Percentiles rank a stretch among this genome's conserved stretches.
Evolutionary conservation across 2,113 vertebrate species (phyloP).

Genomic region (Pristiophorus japonicus): DNA sequence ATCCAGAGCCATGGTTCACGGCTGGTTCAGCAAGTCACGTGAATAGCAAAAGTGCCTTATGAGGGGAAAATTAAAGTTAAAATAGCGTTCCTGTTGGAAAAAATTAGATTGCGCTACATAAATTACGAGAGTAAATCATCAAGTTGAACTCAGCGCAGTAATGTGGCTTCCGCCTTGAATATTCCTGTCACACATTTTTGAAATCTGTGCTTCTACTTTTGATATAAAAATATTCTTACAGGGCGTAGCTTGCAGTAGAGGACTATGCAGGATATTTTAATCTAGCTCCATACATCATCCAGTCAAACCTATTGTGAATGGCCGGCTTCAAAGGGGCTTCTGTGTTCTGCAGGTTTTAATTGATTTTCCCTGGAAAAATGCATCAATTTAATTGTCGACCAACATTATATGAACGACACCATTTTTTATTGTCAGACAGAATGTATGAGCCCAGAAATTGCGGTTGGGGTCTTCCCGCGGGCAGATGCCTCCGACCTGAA

Average conservation of each 20-base stretch:
- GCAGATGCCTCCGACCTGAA: too few species aligned
- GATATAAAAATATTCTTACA: background rate
- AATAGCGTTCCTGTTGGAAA: background rate
- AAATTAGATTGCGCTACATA: background rate
- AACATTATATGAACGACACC: background rate
- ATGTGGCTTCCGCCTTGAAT: background rate
- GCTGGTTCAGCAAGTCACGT: background rate
- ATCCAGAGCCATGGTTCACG: background rate
- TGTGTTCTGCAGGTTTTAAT: background rate
- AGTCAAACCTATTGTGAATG: background rate
- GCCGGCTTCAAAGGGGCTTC: background rate
- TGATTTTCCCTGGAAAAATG: background rate
- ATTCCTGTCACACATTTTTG: background rate
- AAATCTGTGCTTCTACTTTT: background rate
- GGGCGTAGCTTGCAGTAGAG: too few species aligned
- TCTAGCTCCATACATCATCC: background rate
- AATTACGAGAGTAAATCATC: background rate
- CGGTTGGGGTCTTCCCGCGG: too few species aligned
- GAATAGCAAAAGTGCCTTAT: background rate
- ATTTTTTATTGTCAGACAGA: background rate
- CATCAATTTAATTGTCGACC: background rate
- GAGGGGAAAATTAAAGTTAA: background rate
- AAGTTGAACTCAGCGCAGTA: background rate
- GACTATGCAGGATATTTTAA: background rate
- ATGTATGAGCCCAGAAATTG: too few species aligned